Percentiles rank a stretch among this genome's conserved stretches.
These are phyloP conservation scores for Equus przewalskii DNA, from an alignment of 2,113 vertebrate species.

Conservation along the genomic window DNA sequence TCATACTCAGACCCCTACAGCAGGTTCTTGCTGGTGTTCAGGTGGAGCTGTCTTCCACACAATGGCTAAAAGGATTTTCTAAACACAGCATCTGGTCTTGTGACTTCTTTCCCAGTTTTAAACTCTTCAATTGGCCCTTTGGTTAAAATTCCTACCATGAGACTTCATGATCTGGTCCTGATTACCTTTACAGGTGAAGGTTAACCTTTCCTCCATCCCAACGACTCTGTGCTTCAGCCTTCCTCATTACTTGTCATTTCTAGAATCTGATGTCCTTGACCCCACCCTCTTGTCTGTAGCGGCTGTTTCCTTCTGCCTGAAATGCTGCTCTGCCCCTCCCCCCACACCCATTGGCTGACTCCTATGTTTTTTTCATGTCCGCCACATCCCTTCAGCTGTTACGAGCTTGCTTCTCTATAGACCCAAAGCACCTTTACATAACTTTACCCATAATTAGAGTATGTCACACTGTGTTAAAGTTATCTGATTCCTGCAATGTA, in stretches of 20 bases:
- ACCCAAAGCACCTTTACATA: constrained; percentile 23
- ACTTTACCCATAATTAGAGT: constrained; percentile 1
- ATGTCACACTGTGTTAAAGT: not conserved
- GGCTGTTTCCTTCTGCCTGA: not conserved
- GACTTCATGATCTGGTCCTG: not conserved
- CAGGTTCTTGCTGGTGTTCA: not conserved
- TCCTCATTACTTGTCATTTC: not conserved
- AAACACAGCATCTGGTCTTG: not conserved
- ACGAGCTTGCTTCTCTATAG: constrained; percentile 7
- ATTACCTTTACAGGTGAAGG: not conserved
- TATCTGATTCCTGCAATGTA: not conserved
- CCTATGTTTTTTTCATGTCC: not conserved
- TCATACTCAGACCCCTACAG: not conserved
- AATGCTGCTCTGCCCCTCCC: not conserved
- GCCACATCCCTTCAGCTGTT: not conserved
- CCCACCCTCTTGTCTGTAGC: not conserved
- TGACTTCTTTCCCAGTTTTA: not conserved
- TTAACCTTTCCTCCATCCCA: not conserved
- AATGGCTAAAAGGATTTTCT: not conserved
- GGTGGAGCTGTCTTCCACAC: not conserved
- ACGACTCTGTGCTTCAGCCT: not conserved
- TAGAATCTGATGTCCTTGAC: not conserved
- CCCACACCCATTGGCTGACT: not conserved
- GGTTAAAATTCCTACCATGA: not conserved
- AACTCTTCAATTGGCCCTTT: not conserved